Percentiles rank a stretch among this genome's conserved stretches.
Evolutionary conservation across 2,888 invertebrate genomes (phyloP).

Genomic region (Unio pictorum): DNA sequence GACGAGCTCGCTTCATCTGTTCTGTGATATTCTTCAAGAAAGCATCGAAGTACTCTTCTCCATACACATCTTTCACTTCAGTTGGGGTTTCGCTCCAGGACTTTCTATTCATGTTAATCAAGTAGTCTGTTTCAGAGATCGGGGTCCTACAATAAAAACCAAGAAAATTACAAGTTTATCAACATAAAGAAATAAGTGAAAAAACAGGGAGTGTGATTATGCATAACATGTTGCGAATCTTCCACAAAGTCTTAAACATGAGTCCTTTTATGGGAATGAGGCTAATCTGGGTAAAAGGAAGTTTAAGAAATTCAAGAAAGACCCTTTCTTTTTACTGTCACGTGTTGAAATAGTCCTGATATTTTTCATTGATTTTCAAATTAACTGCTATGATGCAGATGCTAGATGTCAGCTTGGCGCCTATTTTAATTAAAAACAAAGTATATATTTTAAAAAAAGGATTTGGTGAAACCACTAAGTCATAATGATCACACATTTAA

Average conservation of each 20-base stretch:
- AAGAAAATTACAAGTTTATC: not conserved
- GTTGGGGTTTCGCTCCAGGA: constrained; percentile 64
- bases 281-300: too few species aligned
- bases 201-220: not conserved
- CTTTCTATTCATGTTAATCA: constrained; percentile 54
- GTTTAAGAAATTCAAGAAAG: too few species aligned
- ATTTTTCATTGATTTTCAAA: too few species aligned
- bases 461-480: too few species aligned
- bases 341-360: too few species aligned
- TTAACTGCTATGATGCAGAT: too few species aligned
- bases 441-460: too few species aligned
- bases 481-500: too few species aligned
- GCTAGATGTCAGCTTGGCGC: too few species aligned
- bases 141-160: constrained; percentile 48
- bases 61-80: constrained; percentile 62
- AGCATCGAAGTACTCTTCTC: constrained; percentile 63
- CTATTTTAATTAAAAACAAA: too few species aligned
- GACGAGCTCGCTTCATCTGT: constrained; percentile 58
- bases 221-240: not conserved
- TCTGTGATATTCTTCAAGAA: constrained; percentile 52
- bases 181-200: not conserved
- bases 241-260: not conserved
- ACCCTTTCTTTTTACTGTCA: too few species aligned
- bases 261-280: too few species aligned
- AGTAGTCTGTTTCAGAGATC: constrained; percentile 47